Evolutionary conservation across 2,797 vertebrate genomes (phyloP).

Genomic region (Ctenochaetus hawaiiensis): DNA sequence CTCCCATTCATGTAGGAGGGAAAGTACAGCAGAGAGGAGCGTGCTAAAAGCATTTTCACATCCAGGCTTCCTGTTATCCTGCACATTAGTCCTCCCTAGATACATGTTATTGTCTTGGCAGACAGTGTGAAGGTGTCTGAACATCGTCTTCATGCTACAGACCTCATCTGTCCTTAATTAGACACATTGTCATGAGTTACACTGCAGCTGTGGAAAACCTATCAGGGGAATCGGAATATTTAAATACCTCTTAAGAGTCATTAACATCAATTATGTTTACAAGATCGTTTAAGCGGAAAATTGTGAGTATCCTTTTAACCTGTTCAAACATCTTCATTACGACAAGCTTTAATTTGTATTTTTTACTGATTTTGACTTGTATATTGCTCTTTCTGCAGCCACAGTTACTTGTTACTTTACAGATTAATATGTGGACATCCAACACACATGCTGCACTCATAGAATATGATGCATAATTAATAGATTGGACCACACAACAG

Average conservation of each 20-base stretch:
- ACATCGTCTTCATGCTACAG: neutral
- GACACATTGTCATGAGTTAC: neutral
- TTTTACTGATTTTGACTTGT: too few species aligned
- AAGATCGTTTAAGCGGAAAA: too few species aligned
- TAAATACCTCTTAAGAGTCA: neutral
- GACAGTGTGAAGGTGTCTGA: neutral
- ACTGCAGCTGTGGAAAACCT: neutral
- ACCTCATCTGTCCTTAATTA: neutral
- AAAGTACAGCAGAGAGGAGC: slow-evolving; percentile 1
- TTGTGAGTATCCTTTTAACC: neutral
- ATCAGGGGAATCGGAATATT: neutral
- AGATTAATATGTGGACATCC: neutral
- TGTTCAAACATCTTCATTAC: neutral
- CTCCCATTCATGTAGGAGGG: neutral
- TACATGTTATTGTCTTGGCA: neutral
- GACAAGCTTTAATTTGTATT: neutral
- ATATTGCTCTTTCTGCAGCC: too few species aligned
- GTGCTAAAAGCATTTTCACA: neutral
- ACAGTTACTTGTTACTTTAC: neutral
- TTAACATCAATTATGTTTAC: neutral
- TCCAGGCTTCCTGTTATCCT: neutral
- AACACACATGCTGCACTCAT: neutral
- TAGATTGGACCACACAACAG: neutral
- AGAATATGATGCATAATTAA: neutral
- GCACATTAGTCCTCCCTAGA: neutral